Percentiles rank a stretch among this genome's conserved stretches.
Conservation (phyloP, 2,888 invertebrate genomes). For the Schizotus pectinicornis region DNA sequence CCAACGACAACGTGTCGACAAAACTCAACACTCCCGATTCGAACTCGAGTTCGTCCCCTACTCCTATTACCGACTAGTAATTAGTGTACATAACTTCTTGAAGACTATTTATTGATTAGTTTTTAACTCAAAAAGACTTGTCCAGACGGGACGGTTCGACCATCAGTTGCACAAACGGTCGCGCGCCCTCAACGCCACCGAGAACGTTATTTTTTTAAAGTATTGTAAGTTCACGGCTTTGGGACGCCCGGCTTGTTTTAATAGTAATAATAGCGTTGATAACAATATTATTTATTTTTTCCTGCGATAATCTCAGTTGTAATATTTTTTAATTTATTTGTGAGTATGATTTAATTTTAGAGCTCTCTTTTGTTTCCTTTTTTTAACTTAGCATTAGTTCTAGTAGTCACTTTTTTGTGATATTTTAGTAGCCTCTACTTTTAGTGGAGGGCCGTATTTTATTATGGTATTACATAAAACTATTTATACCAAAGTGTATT, state of each 20-base stretch:
- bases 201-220: slow-evolving; percentile 26
- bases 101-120: slow-evolving; percentile 49
- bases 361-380: slow-evolving; percentile 37
- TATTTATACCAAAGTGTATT: slow-evolving; percentile 50
- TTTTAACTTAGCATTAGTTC: slow-evolving; percentile 13
- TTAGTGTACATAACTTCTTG: slow-evolving; percentile 24
- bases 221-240: slow-evolving; percentile 19
- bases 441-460: slow-evolving; percentile 45
- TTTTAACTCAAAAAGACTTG: slow-evolving; percentile 47
- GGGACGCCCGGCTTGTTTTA: slow-evolving; percentile 7
- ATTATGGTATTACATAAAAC: slow-evolving; percentile 49
- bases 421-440: slow-evolving; percentile 31
- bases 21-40: slow-evolving; percentile 48
- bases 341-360: slow-evolving; percentile 38
- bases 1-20: slow-evolving; percentile 51
- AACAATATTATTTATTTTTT: slow-evolving; percentile 38
- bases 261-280: slow-evolving; percentile 16
- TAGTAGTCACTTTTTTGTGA: slow-evolving; percentile 32
- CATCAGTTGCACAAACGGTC: not conserved
- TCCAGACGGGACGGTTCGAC: slow-evolving; percentile 21
- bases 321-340: slow-evolving; percentile 33
- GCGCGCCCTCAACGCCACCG: not conserved
- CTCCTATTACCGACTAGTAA: slow-evolving; percentile 42
- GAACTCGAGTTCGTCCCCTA: slow-evolving; percentile 34
- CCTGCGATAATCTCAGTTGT: slow-evolving; percentile 36